Evolutionary conservation across 1,140 invertebrate species (phyloP), one percentile per base, ranked within the genome.

Genomic region (Drosophila tristis): DNA sequence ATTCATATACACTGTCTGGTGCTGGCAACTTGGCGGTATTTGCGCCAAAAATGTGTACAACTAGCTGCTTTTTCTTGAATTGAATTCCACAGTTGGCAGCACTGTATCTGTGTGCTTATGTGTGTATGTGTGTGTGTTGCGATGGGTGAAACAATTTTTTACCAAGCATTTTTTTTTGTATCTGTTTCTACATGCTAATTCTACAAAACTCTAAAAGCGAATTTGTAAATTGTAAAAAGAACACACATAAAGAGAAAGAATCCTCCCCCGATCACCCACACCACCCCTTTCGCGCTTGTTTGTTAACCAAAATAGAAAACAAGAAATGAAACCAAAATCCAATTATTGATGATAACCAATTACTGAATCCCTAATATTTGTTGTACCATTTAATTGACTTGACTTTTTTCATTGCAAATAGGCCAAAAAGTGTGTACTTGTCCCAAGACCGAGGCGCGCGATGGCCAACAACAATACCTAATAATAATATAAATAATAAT

Each of bases 371-470:
- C 77, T 44, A 63, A 51, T 53, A 70, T 86, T 74, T 76, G n/a
- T 62, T 89, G 87, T 66, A 77, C 81, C 74, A 65, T 91, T 91
- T 92, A 86, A 92, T 92, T 92, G 87, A 92, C 85, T 90, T 80
- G 82, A 91, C 71, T 91, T 92, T 92, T 92, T 92, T 92, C 91
- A 68, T 92, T 92, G 89, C 89, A 91, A 92, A 92, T 92, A 92
- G 91, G 91, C 91, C 91, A 90, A 90, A 91, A 92, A 92, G 91
- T 92, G 91, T 92, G 91, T 92, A 92, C 91, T 90, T 92, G 91
- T 92, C 91, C 91, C 90, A 92, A 78, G 90, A 92, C 90, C 91
- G 91, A 92, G 91, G 91, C 91, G 91, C 91, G 91, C 91, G 91
- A 92, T 92, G 91, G 91, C 91, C 91, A 92, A 77, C 82, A 90